These are phyloP conservation scores for Himalopsyche japonica DNA, from an alignment of 2,888 invertebrate species.

Conservation along the genomic window DNA sequence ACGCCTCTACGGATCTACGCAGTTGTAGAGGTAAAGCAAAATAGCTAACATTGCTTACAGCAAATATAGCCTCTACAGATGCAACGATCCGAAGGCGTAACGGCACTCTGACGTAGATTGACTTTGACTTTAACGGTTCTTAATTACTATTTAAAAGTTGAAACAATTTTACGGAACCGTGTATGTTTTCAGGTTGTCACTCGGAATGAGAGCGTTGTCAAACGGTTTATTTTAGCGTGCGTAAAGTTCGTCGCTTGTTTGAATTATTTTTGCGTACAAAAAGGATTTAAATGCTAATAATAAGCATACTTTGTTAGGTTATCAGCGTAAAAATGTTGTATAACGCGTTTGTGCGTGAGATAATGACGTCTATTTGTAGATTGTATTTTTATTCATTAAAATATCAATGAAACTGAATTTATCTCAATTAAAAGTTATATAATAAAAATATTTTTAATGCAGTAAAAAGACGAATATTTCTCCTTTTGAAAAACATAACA, in stretches of 20 bases:
- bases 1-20: neutral
- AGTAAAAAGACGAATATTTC: no score
- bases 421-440: no score
- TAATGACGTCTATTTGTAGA: no score
- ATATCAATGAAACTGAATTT: no score
- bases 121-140: neutral
- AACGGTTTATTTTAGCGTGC: neutral
- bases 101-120: neutral
- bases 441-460: no score
- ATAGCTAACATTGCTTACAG: neutral
- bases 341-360: neutral
- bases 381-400: no score
- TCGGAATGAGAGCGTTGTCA: neutral
- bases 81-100: neutral
- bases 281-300: neutral
- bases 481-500: no score
- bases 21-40: neutral
- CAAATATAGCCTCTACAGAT: neutral
- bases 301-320: neutral
- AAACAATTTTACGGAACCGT: neutral
- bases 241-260: neutral
- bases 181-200: neutral
- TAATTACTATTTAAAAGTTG: neutral
- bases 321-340: neutral
- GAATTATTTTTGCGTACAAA: neutral